phyloP scores from a whole-genome alignment of 2,888 invertebrate genomes.

The Caenorhabditis sp. region DNA sequence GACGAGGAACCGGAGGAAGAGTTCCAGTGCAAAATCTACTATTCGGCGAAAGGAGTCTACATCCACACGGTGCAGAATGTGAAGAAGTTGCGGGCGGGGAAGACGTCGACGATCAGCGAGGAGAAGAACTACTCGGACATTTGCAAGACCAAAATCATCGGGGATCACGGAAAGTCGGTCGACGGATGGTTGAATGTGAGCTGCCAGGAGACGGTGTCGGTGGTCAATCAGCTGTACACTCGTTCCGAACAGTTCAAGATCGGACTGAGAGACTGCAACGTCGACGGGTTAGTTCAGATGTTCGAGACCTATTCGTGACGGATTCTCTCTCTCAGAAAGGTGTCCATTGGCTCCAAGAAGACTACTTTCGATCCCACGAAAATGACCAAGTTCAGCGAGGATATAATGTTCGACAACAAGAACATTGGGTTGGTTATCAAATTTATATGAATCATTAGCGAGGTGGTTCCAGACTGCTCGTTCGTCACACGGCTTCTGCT shows the following conservation, averaged over 20 bases:
- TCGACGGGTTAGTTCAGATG: not conserved
- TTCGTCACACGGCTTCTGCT: slow-evolving; percentile 23
- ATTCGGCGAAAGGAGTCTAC: slow-evolving; percentile 45
- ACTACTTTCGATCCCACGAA: slow-evolving; percentile 51
- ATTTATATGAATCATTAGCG: not conserved
- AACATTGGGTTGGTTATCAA: slow-evolving; percentile 32
- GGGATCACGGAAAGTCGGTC: slow-evolving; percentile 9
- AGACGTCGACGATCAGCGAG: slow-evolving; percentile 28
- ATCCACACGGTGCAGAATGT: slow-evolving; percentile 50
- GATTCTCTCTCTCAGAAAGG: slow-evolving; percentile 5
- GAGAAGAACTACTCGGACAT: slow-evolving; percentile 45
- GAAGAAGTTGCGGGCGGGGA: slow-evolving; percentile 23
- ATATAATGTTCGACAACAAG: slow-evolving; percentile 39
- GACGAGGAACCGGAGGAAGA: slow-evolving; percentile 43
- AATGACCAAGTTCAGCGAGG: slow-evolving; percentile 35
- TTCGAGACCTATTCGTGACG: not conserved
- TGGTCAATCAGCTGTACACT: slow-evolving; percentile 29
- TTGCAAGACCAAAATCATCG: slow-evolving; percentile 42
- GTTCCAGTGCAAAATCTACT: slow-evolving; percentile 36
- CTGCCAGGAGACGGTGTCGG: slow-evolving; percentile 24
- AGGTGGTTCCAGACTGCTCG: slow-evolving; percentile 11
- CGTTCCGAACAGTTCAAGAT: slow-evolving; percentile 34
- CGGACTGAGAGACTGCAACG: slow-evolving; percentile 23
- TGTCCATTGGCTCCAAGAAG: slow-evolving; percentile 16
- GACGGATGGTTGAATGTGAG: slow-evolving; percentile 47